Evolutionary conservation across 1,140 invertebrate species (phyloP), one percentile per base, ranked within the genome.

Genomic region (Artemia franciscana): DNA sequence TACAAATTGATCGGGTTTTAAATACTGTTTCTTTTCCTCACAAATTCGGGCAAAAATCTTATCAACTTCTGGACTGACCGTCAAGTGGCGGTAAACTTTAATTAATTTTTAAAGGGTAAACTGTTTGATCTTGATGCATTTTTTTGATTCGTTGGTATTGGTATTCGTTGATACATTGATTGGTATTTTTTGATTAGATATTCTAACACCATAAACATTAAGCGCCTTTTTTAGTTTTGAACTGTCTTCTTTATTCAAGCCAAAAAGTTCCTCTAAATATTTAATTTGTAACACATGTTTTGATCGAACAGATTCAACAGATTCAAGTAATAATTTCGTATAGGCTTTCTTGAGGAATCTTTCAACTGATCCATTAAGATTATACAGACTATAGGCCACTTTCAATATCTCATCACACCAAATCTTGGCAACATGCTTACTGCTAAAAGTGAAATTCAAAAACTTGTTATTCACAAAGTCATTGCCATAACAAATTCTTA

Each of bases 91-190:
- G 75, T 95, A 96, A 73, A 96, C 89, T 66, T 82, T 85, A 73
- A 93, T 91, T 78, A 96, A 96, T 69, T 88, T 83, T 70, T 94
- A 88, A 72, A 91, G 93, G 68, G 83, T 82, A 73, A 97, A 92
- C 73, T 90, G 90, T 65, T 84, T 79, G 59, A 85, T 78, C 70
- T 81, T 79, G 67, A 95, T 81, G 15, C 81, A 79, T 72, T 94
- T 91, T 71, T 81, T 87, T 82, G 84, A 71, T 64, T 72, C 74
- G 63, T 69, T 69, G 70, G 68, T 23, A 66, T 61, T 9, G n/a
- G n/a, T n/a, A n/a, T n/a, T n/a, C n/a, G n/a, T n/a, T n/a, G n/a
- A n/a, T n/a, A n/a, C n/a, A n/a, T n/a, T n/a, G n/a, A n/a, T n/a
- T n/a, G n/a, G n/a, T n/a, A n/a, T n/a, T n/a, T n/a, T n/a, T n/a